These are phyloP conservation scores for Dicrostonyx torquatus DNA, from an alignment of 2,797 vertebrate species.

Conservation along the genomic window DNA sequence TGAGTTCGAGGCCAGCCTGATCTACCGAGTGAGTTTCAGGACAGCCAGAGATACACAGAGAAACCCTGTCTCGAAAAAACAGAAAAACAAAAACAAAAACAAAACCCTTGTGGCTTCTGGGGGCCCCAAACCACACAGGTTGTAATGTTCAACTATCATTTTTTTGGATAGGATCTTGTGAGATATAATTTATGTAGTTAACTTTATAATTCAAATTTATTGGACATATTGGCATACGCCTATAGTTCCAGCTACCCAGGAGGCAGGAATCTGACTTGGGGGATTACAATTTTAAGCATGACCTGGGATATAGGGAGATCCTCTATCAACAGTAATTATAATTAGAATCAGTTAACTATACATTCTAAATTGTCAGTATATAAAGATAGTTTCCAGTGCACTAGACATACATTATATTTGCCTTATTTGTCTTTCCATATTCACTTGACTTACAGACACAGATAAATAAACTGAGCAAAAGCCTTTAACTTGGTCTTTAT, in stretches of 20 bases:
- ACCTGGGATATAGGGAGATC: background rate
- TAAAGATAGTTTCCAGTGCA: conserved; percentile 11
- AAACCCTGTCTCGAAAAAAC: no score
- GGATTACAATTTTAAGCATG: background rate
- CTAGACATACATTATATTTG: background rate
- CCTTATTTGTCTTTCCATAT: conserved; percentile 19
- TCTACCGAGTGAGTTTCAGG: no score
- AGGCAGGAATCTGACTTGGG: background rate
- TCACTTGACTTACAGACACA: background rate
- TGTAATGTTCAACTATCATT: background rate
- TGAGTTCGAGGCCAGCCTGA: no score
- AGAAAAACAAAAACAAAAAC: no score
- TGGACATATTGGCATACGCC: background rate
- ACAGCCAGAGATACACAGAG: no score
- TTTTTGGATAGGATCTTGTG: conserved; percentile 24
- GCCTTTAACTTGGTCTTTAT: background rate
- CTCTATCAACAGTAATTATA: background rate
- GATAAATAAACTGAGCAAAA: background rate
- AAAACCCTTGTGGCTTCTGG: background rate
- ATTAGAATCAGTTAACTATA: background rate
- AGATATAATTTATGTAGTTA: conserved; percentile 27
- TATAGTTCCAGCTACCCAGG: background rate
- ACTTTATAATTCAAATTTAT: conserved; percentile 39
- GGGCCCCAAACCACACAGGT: background rate
- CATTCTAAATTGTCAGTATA: background rate